Percentiles rank a stretch among this genome's conserved stretches.
These are phyloP conservation scores for Andrena hattorfiana DNA, from an alignment of 2,888 invertebrate species.

Conservation along the genomic window DNA sequence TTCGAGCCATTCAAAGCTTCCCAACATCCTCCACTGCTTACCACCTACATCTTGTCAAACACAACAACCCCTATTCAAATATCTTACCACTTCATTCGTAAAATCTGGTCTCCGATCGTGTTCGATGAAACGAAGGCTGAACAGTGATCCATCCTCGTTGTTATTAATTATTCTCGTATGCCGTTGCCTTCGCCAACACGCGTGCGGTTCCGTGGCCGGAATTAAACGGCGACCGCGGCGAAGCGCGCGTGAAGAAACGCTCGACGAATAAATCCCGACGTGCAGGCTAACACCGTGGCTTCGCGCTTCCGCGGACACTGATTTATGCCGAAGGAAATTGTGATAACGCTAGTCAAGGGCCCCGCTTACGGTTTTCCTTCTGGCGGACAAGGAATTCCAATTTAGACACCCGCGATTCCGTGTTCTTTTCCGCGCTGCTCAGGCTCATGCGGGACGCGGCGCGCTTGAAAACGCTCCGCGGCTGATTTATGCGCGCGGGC, in stretches of 20 bases:
- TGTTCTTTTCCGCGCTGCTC: constrained; percentile 7
- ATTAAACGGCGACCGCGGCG: constrained; percentile 43
- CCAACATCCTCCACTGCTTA: too few relatives aligned
- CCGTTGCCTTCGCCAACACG: neutral
- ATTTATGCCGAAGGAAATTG: constrained; percentile 53
- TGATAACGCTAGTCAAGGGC: constrained; percentile 38
- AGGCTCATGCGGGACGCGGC: constrained; percentile 18
- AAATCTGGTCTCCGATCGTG: too few relatives aligned
- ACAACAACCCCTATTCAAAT: too few relatives aligned
- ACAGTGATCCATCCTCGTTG: neutral
- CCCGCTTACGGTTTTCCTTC: constrained; percentile 40
- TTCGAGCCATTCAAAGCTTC: too few relatives aligned
- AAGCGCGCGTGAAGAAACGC: constrained; percentile 23
- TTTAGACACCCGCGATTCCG: constrained; percentile 46
- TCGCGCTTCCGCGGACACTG: constrained; percentile 51
- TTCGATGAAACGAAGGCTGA: neutral
- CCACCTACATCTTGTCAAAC: too few relatives aligned
- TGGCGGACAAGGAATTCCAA: constrained; percentile 55
- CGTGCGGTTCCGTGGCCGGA: constrained; percentile 31
- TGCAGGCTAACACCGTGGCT: constrained; percentile 22
- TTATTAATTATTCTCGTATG: neutral
- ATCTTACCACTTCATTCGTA: too few relatives aligned
- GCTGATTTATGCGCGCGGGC: constrained; percentile 31
- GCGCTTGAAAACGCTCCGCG: constrained; percentile 6
- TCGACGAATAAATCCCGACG: constrained; percentile 48